Conservation (phyloP, 2,113 vertebrate genomes). For the Smithornis capensis region DNA sequence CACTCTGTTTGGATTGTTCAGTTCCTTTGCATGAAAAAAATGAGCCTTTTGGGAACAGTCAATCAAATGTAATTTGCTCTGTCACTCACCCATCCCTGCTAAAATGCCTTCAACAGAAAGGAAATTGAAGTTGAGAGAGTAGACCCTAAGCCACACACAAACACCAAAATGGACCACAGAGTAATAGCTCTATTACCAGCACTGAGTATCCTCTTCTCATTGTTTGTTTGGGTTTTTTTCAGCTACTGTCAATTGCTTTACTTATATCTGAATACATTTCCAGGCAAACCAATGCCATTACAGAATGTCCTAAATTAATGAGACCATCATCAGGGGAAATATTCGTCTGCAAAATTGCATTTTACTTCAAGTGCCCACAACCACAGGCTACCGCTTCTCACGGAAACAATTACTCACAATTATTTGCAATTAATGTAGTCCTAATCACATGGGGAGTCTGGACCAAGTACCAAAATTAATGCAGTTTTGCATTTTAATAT, state of each 20-base stretch:
- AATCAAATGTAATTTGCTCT: not conserved
- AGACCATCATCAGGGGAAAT: conserved; percentile 10
- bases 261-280: conserved; percentile 4
- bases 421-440: conserved; percentile 2
- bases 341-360: not conserved
- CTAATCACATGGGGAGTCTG: not conserved
- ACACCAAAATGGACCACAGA: not conserved
- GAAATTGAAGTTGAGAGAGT: not conserved
- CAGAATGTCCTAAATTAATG: not conserved
- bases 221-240: not conserved
- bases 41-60: not conserved
- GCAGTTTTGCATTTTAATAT: not conserved
- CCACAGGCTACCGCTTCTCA: not conserved
- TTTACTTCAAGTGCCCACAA: not conserved
- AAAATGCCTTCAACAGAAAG: not conserved
- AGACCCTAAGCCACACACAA: not conserved
- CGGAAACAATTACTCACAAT: not conserved
- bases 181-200: conserved; percentile 4
- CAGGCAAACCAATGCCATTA: not conserved
- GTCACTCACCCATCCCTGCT: not conserved
- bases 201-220: not conserved
- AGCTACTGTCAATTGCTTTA: not conserved
- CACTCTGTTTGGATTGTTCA: not conserved
- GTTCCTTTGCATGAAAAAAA: not conserved
- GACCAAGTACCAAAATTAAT: not conserved